Percentiles rank a stretch among this genome's conserved stretches.
Evolutionary conservation across 2,797 vertebrate genomes (phyloP).

Genomic region (Botia kubotai): DNA sequence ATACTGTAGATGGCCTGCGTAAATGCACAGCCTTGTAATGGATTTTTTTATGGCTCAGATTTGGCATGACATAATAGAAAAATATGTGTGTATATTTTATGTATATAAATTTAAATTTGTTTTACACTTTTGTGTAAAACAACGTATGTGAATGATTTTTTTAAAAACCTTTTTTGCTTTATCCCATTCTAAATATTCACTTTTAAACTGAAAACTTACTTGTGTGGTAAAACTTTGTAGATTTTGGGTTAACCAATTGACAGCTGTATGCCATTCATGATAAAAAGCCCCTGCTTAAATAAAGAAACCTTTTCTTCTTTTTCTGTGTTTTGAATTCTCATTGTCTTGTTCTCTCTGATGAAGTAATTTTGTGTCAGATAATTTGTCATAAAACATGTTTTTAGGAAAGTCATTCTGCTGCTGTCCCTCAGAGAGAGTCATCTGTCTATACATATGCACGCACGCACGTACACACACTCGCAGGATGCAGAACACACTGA

Average conservation of each 20-base stretch:
- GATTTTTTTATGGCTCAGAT: neutral
- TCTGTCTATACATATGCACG: slow-evolving; percentile 74
- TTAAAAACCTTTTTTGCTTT: no score
- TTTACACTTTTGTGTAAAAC: no score
- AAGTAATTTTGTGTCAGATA: slow-evolving; percentile 65
- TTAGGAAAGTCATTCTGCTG: slow-evolving; percentile 69
- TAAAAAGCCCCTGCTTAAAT: slow-evolving; percentile 28
- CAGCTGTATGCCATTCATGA: slow-evolving; percentile 6
- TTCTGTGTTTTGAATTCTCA: slow-evolving; percentile 43
- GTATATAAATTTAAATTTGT: no score
- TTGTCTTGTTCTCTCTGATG: slow-evolving; percentile 65
- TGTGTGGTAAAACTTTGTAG: no score
- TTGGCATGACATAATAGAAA: neutral
- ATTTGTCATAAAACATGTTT: slow-evolving; percentile 77
- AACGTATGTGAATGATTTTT: no score
- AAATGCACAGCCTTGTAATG: slow-evolving; percentile 11
- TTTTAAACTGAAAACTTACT: no score
- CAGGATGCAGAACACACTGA: slow-evolving; percentile 74
- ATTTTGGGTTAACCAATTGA: no score
- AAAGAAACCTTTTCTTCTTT: slow-evolving; percentile 37
- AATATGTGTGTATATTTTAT: no score
- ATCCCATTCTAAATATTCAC: no score
- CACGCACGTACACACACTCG: slow-evolving; percentile 59
- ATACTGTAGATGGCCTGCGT: neutral
- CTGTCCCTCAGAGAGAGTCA: slow-evolving; percentile 74